Evolutionary conservation across 2,888 invertebrate species (phyloP).

Genomic region (Erebia aethiops): DNA sequence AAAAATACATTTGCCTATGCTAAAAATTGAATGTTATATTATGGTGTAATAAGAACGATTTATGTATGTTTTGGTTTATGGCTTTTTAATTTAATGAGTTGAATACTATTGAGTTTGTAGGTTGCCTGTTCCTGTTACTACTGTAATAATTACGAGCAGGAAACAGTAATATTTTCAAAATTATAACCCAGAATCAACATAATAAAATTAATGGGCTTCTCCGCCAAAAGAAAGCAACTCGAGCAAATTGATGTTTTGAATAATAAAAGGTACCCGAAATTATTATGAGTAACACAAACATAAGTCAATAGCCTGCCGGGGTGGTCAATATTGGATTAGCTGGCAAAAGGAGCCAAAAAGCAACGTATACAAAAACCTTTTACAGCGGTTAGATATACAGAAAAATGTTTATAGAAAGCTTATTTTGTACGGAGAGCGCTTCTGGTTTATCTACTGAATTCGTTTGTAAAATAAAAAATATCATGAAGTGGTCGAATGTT

Average conservation of each 20-base stretch:
- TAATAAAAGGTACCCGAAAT: slow-evolving; percentile 79
- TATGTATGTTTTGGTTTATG: neutral
- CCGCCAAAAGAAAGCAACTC: slow-evolving; percentile 68
- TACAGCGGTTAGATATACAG: slow-evolving; percentile 75
- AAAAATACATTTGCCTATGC: too few species aligned
- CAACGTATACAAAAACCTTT: slow-evolving; percentile 84
- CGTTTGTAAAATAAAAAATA: too few species aligned
- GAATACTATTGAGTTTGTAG: neutral
- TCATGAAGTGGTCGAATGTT: neutral
- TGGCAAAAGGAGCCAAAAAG: slow-evolving; percentile 82
- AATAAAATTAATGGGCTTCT: slow-evolving; percentile 54
- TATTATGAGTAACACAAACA: slow-evolving; percentile 82
- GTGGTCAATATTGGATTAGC: slow-evolving; percentile 83
- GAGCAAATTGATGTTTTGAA: slow-evolving; percentile 81
- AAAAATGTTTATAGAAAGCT: slow-evolving; percentile 80
- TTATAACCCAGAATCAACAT: slow-evolving; percentile 45
- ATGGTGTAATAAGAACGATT: too few species aligned
- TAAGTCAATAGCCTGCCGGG: slow-evolving; percentile 81
- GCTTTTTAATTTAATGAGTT: neutral
- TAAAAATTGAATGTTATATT: too few species aligned
- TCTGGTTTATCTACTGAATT: slow-evolving; percentile 35
- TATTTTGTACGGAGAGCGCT: slow-evolving; percentile 57
- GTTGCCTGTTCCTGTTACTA: neutral
- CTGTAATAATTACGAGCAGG: slow-evolving; percentile 6
- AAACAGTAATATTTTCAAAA: slow-evolving; percentile 13